Base-by-base conservation (phyloP, 2,797 vertebrate genomes). In the Enteromius treurensis region DNA sequence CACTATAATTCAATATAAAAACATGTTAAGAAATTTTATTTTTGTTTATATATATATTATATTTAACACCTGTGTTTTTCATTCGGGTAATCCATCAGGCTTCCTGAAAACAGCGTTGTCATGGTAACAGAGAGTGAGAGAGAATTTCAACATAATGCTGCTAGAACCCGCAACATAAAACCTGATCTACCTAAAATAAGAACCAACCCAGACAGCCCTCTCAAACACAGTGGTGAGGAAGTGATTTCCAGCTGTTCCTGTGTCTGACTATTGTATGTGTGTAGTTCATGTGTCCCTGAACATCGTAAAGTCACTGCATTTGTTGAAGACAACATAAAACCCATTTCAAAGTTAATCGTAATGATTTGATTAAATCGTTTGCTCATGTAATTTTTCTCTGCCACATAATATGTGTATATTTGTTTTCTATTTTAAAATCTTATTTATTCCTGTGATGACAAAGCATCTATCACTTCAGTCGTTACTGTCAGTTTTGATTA, bases 161-260 rank as follows among this genome's bases (percentile, higher is more conserved):
- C 84, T 0, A 93, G 89, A 77, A 84, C 91, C 53, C 93, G 92
- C 77, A 95, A 90, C 86, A 84, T 87, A 55, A 94, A 95, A 0
- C 87, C 90, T 10, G 96, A 97, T 49, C 86, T 80, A 0, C 94
- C 94, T 77, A 96, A 95, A 91, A 90, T 90, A 14, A 94, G 89
- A 26, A 89, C 89, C 84, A 93, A 76, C 11, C 67, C 42, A 32
- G 93, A 95, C 29, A 94, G 82, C 88, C 91, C 91, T n/a, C 84
- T 94, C 65, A 91, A 94, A 73, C 96, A 96, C 88, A 95, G 95
- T 86, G 96, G 98, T 99, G 91, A 0, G 92, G 9, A 0, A 37
- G 23, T 81, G 21, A 49, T 65, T 21, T 51, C 15, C 34, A 81
- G 42, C 26, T 34, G 53, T 73, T 34, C 26, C 37, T 40, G 45